Conservation (phyloP, 2,113 vertebrate species). For the Rallus limicola region DNA sequence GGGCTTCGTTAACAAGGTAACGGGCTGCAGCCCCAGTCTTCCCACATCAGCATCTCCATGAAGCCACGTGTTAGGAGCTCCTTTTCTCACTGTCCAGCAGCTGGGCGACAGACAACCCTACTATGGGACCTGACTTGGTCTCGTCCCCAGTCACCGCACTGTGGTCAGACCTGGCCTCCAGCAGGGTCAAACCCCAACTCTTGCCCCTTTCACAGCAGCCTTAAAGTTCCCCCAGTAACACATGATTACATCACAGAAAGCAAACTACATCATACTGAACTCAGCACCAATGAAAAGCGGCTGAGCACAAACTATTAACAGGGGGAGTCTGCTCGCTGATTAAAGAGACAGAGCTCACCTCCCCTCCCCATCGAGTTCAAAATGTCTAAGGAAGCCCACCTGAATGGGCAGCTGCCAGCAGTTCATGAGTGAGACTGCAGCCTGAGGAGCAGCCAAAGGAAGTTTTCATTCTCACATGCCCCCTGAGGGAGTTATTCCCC, state of each 20-base stretch:
- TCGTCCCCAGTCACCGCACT: fast-evolving
- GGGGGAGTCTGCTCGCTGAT: neutral
- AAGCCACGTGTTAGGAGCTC: neutral
- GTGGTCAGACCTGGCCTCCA: neutral
- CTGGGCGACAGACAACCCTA: neutral
- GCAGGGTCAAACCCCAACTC: fast-evolving
- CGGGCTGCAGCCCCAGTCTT: neutral
- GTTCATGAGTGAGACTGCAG: fast-evolving
- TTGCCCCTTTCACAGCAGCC: too few species aligned
- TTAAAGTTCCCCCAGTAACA: neutral
- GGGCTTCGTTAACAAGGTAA: neutral
- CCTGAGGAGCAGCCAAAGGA: neutral
- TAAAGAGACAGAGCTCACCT: neutral
- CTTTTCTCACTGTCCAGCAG: neutral
- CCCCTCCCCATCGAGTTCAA: neutral
- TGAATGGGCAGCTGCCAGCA: neutral
- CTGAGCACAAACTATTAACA: neutral
- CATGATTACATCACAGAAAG: neutral
- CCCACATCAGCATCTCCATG: neutral
- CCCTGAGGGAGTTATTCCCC: neutral
- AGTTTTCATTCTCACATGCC: neutral
- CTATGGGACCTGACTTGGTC: neutral
- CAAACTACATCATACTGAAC: neutral
- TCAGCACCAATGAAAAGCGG: neutral
- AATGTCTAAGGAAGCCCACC: neutral